A percentile compares a stretch with the other conserved stretches of the same genome.
These are phyloP conservation scores for Caenorhabditis tropicalis DNA, from an alignment of 1,140 invertebrate genomes.

Conservation along the genomic window DNA sequence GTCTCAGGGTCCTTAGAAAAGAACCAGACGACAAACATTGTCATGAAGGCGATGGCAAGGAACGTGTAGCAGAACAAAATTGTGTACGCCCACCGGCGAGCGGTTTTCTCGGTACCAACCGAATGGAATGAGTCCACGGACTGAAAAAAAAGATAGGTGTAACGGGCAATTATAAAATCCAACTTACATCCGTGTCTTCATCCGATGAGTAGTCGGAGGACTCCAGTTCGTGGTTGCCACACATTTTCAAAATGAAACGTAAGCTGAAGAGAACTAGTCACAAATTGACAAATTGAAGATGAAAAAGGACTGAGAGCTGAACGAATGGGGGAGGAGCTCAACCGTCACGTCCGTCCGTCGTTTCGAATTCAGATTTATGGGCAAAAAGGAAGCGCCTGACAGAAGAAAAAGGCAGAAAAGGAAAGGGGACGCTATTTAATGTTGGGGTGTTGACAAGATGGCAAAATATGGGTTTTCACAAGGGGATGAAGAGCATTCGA, in stretches of 20 bases:
- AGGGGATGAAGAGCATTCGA: not conserved
- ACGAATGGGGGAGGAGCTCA: not conserved
- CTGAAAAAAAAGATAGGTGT: not conserved
- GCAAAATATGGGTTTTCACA: not conserved
- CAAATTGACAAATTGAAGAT: not conserved
- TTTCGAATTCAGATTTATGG: constrained; percentile 7
- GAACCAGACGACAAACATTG: not conserved
- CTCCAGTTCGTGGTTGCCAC: not conserved
- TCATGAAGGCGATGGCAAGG: not conserved
- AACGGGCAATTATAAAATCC: too few species aligned
- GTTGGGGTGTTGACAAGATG: not conserved
- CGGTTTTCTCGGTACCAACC: not conserved
- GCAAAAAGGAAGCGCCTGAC: not conserved
- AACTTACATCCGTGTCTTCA: not conserved
- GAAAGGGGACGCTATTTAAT: not conserved
- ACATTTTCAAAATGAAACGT: not conserved
- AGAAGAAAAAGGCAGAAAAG: not conserved
- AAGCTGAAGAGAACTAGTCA: not conserved
- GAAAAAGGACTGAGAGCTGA: not conserved
- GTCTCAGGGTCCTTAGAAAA: not conserved
- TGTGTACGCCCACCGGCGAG: not conserved
- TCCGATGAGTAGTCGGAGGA: not conserved
- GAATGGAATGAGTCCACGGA: not conserved
- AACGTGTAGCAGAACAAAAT: not conserved
- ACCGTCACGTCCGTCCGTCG: not conserved